Base-by-base conservation (phyloP, 1,140 invertebrate species). In the Oryzaephilus surinamensis region DNA sequence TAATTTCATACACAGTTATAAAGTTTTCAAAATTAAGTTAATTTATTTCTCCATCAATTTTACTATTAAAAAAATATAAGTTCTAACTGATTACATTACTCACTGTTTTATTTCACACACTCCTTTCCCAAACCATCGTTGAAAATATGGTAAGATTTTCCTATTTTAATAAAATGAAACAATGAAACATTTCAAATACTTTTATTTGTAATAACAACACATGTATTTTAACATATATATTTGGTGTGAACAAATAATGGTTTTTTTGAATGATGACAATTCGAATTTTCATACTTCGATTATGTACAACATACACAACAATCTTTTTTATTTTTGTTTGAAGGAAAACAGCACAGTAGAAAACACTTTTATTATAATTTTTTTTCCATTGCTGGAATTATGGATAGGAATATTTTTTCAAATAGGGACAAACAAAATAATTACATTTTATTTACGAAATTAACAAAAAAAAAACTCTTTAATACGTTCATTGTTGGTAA, bases 221-320 rank as follows among this genome's bases (percentile, higher is more conserved):
- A 59, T 59, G 51, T 57, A 59, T 57, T 48, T 50, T 58, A 58
- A 57, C 54, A 59, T 57, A 59, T 53, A 58, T 54, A 57, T 57
- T 57, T 57, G 50, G 52, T 52, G 50, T 52, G 54, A 57, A 59
- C 57, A 57, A 57, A 55, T 59, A 54, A 55, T 56, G 48, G 45
- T 52, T 52, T 45, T 50, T 27, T 20, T 20, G 8, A 46, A 48
- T 55, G 48, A 50, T 58, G 48, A 51, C 45, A 46, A 53, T 43
- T 27, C 28, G 15, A 32, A 40, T n/a, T 19, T 34, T 21, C 26
- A 32, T 19, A 45, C 36, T 45, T 27, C 17, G 13, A 8, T 39
- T 56, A 56, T 54, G 45, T 58, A 56, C 56, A 58, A 38, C 54
- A 46, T 54, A 50, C 55, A 58, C 51, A 54, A 55, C 53, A 50